Conservation (phyloP, 1,140 invertebrate genomes). For the Solenopsis invicta region DNA sequence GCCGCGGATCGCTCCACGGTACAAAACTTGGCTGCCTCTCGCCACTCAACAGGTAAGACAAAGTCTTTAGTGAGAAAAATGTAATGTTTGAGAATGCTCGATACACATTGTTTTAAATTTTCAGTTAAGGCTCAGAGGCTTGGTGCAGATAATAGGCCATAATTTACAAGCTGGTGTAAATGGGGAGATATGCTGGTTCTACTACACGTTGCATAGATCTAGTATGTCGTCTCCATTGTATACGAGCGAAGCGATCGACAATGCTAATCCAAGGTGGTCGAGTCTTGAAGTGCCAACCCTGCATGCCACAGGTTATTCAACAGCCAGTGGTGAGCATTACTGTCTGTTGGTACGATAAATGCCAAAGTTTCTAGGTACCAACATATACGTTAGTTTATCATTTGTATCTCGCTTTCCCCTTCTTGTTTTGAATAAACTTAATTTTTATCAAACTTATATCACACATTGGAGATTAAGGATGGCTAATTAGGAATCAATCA, state of each 20-base stretch:
- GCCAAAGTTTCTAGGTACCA: not conserved
- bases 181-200: constrained; percentile 88
- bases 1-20: constrained; percentile 82
- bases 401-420: not conserved
- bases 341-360: constrained; percentile 66
- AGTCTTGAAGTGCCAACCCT: constrained; percentile 86
- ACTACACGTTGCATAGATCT: constrained; percentile 93
- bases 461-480: too few species aligned
- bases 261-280: constrained; percentile 92
- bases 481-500: too few species aligned
- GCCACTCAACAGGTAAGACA: constrained; percentile 84
- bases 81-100: not conserved
- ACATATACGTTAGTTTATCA: not conserved
- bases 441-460: too few species aligned
- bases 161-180: constrained; percentile 86
- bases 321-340: constrained; percentile 82
- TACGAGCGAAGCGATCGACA: constrained; percentile 93
- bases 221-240: constrained; percentile 95
- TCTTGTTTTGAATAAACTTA: not conserved
- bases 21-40: constrained; percentile 84
- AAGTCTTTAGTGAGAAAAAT: constrained; percentile 23
- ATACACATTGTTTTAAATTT: constrained; percentile 65
- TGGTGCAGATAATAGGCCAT: constrained; percentile 91
- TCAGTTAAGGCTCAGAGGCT: constrained; percentile 90
- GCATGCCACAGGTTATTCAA: constrained; percentile 84